Percentiles rank a stretch among this genome's conserved stretches.
These are phyloP conservation scores for Acrocera orbiculus DNA, from an alignment of 2,888 invertebrate species.

Conservation along the genomic window DNA sequence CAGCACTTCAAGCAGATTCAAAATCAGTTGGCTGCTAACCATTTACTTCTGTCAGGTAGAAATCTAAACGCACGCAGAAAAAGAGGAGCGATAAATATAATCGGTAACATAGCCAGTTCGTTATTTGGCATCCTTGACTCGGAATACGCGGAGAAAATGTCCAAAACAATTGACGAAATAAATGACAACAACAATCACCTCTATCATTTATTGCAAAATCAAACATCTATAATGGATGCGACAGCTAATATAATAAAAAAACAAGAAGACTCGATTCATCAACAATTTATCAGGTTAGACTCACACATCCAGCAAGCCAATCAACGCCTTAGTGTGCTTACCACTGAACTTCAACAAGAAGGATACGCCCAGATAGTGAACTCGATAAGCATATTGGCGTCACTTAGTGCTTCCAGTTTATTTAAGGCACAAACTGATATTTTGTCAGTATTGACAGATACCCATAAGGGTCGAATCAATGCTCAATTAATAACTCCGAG, in stretches of 20 bases:
- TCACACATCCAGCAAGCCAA: background rate
- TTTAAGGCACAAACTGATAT: background rate
- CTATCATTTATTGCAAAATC: background rate
- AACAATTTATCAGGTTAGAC: background rate
- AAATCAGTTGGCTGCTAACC: background rate
- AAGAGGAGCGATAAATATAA: slow-evolving; percentile 1
- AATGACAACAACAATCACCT: background rate
- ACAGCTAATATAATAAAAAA: slow-evolving; percentile 1
- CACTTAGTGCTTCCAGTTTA: background rate
- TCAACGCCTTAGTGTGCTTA: background rate
- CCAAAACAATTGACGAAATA: background rate
- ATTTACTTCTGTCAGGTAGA: background rate
- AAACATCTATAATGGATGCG: slow-evolving; percentile 2
- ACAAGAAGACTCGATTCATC: background rate
- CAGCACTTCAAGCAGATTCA: background rate
- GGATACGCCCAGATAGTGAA: background rate
- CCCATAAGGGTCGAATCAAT: background rate
- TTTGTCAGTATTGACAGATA: background rate
- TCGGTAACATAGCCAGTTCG: background rate
- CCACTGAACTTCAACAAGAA: background rate
- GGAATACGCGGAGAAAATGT: slow-evolving; percentile 2
- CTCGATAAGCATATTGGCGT: background rate
- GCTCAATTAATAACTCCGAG: background rate
- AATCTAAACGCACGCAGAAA: background rate
- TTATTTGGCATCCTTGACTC: slow-evolving; percentile 2